These are phyloP conservation scores for Agonopterix heracliana DNA, from an alignment of 2,888 invertebrate species.

Conservation along the genomic window DNA sequence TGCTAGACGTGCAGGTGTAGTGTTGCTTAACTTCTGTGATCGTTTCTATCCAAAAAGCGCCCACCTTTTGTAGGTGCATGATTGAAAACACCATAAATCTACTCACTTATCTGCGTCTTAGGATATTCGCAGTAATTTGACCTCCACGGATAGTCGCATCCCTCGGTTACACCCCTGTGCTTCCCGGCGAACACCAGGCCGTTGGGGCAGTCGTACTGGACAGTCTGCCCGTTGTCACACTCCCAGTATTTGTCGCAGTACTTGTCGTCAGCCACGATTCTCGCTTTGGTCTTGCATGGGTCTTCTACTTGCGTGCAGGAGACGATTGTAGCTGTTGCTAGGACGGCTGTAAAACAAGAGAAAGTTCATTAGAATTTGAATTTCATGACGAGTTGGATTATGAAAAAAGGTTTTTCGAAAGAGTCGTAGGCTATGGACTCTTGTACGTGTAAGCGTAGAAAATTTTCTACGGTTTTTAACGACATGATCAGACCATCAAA, in stretches of 20 bases:
- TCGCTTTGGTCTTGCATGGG: slow-evolving; percentile 87
- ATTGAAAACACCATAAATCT: slow-evolving; percentile 5
- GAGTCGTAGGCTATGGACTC: background rate
- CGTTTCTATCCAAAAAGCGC: too few relatives aligned
- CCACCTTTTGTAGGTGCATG: too few relatives aligned
- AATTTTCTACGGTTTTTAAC: too few relatives aligned
- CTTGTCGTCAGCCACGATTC: slow-evolving; percentile 85
- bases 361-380: background rate
- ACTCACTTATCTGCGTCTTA: slow-evolving; percentile 81
- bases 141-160: slow-evolving; percentile 93
- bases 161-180: slow-evolving; percentile 90
- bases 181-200: slow-evolving; percentile 93
- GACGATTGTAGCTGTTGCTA: slow-evolving; percentile 35
- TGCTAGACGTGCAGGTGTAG: too few relatives aligned
- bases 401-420: slow-evolving; percentile 3
- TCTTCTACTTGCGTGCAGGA: slow-evolving; percentile 77
- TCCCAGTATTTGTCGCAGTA: slow-evolving; percentile 91
- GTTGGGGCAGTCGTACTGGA: slow-evolving; percentile 92
- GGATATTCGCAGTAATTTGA: slow-evolving; percentile 88
- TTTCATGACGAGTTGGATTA: too few relatives aligned
- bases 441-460: too few relatives aligned
- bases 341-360: slow-evolving; percentile 38
- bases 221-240: slow-evolving; percentile 88
- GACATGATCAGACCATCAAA: too few relatives aligned
- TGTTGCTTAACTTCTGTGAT: too few relatives aligned